Base-by-base conservation (phyloP, 2,113 vertebrate species). In the Lepidothrix coronata region DNA sequence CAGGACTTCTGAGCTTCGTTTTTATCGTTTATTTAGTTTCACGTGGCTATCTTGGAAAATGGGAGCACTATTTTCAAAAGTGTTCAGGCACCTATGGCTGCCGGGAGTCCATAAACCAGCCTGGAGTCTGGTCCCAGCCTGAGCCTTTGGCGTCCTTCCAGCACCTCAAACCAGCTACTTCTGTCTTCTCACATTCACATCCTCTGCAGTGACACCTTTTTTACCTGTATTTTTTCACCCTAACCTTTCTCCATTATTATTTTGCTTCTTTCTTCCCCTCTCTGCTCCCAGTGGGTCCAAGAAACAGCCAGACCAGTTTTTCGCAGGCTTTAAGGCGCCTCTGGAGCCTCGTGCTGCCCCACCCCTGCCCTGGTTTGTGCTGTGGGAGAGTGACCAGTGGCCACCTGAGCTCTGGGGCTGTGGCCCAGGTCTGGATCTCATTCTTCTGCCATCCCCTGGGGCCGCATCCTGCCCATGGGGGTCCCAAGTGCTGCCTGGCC, bases 391-490 rank as follows among this genome's bases (percentile, higher is more conserved):
- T 2, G 4, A 18, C 9, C 41, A 2, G 1, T 8, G 2, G 14
- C 11, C n/a, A 11, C 15, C 16, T 2, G 39, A 43, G 43, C 8
- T 0, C 0, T 4, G 27, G n/a, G 33, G 55, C 22, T 41, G 28
- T 57, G n/a, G 54, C 55, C 3, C 1, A 6, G 46, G 8, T 3
- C 4, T 35, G 1, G 14, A 58, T 71, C 33, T 16, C 1, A 0
- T 54, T 33, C 41, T 0, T 0, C 16, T 65, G 35, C 58, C 0
- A 0, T 37, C 20, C 35, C 39, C 59, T n/a, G 49, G 39, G 14
- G 41, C 73, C 0, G 0, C 9, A 1, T 30, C 31, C 58, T 10
- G 2, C 18, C 52, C 0, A 0, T 2, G 9, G 21, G 12, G 44
- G 17, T 41, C n/a, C 66, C 1, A 0, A 5, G 55, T 0, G 0